Evolutionary conservation across 2,888 invertebrate genomes (phyloP), one percentile per base, ranked within the genome.

Genomic region (Seira musarum): DNA sequence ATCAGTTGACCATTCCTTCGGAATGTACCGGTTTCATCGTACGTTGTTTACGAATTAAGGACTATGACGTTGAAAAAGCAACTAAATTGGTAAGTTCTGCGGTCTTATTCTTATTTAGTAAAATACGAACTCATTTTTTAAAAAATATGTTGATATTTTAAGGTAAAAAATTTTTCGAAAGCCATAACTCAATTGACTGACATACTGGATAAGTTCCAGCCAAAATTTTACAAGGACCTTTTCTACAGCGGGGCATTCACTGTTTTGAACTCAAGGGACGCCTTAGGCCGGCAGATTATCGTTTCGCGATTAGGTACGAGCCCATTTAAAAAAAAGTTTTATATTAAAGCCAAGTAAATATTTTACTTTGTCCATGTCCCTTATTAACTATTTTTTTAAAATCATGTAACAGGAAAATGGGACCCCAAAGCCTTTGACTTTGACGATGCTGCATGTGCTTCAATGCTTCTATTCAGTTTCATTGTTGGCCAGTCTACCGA

Each of bases 181-280:
- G 35, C 78, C 2, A 61, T 60, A 24, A 24, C 66, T 15, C 67
- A 71, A 17, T 30, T 78, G 15, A 17, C n/a, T 5, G 78, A 78
- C 35, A 67, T 78, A 49, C 25, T 78, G 6, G 78, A 78, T 13
- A 78, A 72, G 49, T 78, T 78, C 21, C 78, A 72, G 19, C 78
- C 78, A 25, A 78, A 78, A 35, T 49, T 78, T 3, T 78, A 72
- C 63, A 71, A 60, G 30, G 72, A 67, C 2, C 22, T 67, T 0
- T 78, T 66, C 25, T 24, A 72, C 0, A 65, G 65, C 35, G 78
- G 78, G 35, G 6, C 22, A 2, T 57, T 72, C 2, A 67, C 78
- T 8, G 67, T 78, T 3, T 46, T 78, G 17, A 46, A 35, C 8
- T 61, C 71, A 10, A 60, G 78, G 67, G 78, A 78, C 30, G 24